These are phyloP conservation scores for Origma solitaria DNA, from an alignment of 2,113 vertebrate genomes.

Conservation along the genomic window DNA sequence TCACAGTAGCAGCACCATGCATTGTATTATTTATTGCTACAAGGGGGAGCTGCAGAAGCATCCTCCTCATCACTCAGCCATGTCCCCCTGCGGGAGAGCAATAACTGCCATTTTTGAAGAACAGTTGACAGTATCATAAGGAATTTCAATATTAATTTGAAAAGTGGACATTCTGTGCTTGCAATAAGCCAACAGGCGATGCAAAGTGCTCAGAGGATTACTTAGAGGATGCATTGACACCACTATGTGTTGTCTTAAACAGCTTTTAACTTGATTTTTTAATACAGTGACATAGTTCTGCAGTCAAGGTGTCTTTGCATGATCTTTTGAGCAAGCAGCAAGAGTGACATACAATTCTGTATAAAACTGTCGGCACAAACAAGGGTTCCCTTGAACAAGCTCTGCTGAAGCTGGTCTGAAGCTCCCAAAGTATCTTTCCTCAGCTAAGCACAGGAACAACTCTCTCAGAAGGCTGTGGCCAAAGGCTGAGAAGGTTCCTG, in stretches of 20 bases:
- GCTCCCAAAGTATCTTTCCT: not conserved
- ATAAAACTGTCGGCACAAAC: not conserved
- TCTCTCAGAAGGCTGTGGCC: not conserved
- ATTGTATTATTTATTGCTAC: not conserved
- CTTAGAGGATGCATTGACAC: not conserved
- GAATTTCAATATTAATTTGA: not conserved
- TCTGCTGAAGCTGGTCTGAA: not conserved
- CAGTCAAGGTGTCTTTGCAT: not conserved
- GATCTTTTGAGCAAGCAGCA: not conserved
- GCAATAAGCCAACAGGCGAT: not conserved
- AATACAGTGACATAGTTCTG: not conserved
- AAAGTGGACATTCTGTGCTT: not conserved
- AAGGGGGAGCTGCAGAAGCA: not conserved
- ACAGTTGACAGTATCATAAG: not conserved
- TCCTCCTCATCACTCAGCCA: not conserved
- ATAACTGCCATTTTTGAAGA: not conserved
- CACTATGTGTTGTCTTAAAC: not conserved
- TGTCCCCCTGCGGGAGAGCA: not conserved
- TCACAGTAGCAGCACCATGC: not conserved
- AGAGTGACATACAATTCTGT: not conserved
- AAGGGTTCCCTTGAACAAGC: rapidly evolving
- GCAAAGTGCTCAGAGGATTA: not conserved
- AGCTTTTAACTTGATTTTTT: not conserved
- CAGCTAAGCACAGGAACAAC: not conserved
- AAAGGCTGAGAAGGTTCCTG: not conserved